These are phyloP conservation scores for Platorchestia sp. DNA, from an alignment of 1,140 invertebrate species.

Conservation along the genomic window DNA sequence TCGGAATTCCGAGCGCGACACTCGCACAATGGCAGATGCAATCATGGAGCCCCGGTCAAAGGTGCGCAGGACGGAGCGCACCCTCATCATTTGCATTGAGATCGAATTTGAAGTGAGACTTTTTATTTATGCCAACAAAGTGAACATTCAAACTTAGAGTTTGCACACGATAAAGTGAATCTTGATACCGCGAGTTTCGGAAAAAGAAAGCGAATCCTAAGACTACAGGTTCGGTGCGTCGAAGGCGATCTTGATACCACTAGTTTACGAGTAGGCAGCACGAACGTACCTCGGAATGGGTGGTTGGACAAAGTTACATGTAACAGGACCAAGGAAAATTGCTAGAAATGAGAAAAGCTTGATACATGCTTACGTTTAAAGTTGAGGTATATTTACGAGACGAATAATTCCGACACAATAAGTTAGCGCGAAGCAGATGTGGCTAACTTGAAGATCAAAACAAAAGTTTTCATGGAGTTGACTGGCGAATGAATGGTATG, in stretches of 20 bases:
- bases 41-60: conserved; percentile 47
- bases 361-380: background rate
- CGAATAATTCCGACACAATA: background rate
- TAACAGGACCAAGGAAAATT: background rate
- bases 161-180: background rate
- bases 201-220: background rate
- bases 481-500: background rate
- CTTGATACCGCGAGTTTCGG: background rate
- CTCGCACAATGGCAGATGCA: conserved; percentile 48
- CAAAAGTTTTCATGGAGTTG: background rate
- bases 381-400: background rate
- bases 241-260: background rate
- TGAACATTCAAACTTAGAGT: conserved; percentile 8
- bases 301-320: background rate
- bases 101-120: conserved; percentile 42
- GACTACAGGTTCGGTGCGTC: background rate
- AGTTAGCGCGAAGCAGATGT: background rate
- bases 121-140: conserved; percentile 24
- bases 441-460: background rate
- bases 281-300: background rate
- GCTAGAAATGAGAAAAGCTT: background rate
- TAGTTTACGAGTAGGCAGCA: background rate
- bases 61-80: background rate
- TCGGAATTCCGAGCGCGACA: conserved; percentile 50
- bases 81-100: conserved; percentile 49